Base-by-base conservation (phyloP, 2,113 vertebrate species). In the Microcebus griseorufus region DNA sequence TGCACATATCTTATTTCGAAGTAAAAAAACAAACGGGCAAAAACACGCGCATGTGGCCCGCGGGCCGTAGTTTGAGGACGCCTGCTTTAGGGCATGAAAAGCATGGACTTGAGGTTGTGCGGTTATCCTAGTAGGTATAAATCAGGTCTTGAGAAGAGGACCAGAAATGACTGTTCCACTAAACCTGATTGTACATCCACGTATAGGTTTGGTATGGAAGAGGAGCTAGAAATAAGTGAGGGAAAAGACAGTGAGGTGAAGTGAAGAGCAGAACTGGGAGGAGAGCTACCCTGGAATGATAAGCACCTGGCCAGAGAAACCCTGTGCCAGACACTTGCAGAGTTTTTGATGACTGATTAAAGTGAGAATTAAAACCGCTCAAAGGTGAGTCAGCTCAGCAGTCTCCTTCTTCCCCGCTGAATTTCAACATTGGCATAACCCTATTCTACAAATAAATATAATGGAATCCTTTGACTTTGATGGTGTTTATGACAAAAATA, bases 131-230 rank as follows among this genome's bases (percentile, higher is more conserved):
- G 32, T 17, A 16, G 23, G 11, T 76, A 17, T 42, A 90, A 90
- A 73, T 83, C 25, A 97, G 72, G 62, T 75, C 42, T 85, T 88
- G 25, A 96, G 69, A 88, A 87, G 82, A 96, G n/a, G 45, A 82
- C 27, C 67, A 45, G 39, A 91, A 79, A 64, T 39, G 45, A 18
- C 8, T 88, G 18, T 16, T 27, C 60, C 17, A 29, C 55, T 88
- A 79, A 94, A 60, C 53, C 10, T 55, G 78, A 73, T 27, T 78
- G 20, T 65, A 80, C 0, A 76, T 9, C 18, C 11, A 88, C 88
- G 60, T 64, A 39, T 13, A 93, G 23, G 39, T 86, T 32, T 96
- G 39, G 4, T 67, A 73, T 82, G 81, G 51, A 85, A 83, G 51
- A 34, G 45, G 18, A 88, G 20, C 42, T 93, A 88, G 37, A 94